Base-by-base conservation (phyloP, 1,140 invertebrate genomes). In the Muscidifurax raptorellus region DNA sequence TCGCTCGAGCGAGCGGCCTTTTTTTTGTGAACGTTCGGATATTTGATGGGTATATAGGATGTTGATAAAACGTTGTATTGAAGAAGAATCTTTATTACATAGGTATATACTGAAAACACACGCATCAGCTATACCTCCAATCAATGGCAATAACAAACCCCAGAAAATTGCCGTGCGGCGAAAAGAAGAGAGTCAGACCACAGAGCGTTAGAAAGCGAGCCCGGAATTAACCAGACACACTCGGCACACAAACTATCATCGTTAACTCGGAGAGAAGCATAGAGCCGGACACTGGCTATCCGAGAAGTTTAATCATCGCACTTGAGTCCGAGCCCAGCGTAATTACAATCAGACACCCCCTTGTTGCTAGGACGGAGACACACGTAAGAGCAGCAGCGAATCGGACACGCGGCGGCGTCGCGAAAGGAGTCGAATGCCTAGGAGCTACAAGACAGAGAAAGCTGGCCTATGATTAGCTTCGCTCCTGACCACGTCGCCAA, bases 291-390 rank as follows among this genome's bases (percentile, higher is more conserved):
- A 87, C 84, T 87, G 87, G 91, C 88, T 85, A 93, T 89, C 88
- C 74, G 91, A 93, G 91, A 92, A 90, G 88, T 91, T 91, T 92
- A 92, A 93, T 93, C 90, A 92, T 89, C 88, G 89, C 90, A 92
- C 92, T 93, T 93, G 91, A 93, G 91, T 89, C 89, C 9, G n/a
- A 40, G 52, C 18, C 52, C 52, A 7, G 92, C 92, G 92, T 93
- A 93, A 93, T 93, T 93, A 93, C 91, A 92, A 93, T 93, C 89
- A 91, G 91, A 92, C 91, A 91, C 91, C 91, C 75, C 52, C 90
- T 90, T 90, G 91, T 90, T 86, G 64, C 78, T 81, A 81, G 87
- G 85, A 47, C 86, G 64, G 72, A 75, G 59, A 67, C 27, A 74
- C 67, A 59, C 71, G 27, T 47, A 69, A 83, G 84, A 83, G 85